Conservation (phyloP, 2,888 invertebrate species). For the Plebejus melissa region DNA sequence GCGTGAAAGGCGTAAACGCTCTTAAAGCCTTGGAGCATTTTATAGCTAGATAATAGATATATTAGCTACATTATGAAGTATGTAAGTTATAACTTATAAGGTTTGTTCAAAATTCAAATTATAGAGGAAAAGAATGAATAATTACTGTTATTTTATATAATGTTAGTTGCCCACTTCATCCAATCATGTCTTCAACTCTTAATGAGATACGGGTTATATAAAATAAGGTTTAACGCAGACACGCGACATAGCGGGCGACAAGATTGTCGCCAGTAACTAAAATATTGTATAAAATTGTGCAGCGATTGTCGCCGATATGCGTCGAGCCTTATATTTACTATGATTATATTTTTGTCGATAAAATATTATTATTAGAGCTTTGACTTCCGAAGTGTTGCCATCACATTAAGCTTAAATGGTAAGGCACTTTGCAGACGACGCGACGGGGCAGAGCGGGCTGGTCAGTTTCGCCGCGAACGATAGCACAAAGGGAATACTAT, state of each 20-base stretch:
- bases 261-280: neutral
- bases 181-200: neutral
- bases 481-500: no score
- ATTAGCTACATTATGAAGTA: no score
- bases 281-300: neutral
- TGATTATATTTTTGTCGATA: neutral
- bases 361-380: neutral
- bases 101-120: no score
- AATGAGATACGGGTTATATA: neutral
- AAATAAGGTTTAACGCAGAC: neutral
- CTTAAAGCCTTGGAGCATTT: no score
- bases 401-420: neutral
- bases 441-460: no score
- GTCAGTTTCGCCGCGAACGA: no score
- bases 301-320: neutral
- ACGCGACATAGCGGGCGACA: neutral
- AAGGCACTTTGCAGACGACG: no score
- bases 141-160: no score
- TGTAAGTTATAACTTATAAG: no score
- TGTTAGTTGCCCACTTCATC: neutral
- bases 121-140: no score
- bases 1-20: no score
- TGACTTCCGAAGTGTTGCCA: neutral
- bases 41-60: no score
- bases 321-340: neutral